phyloP scores from a whole-genome alignment of 1,140 invertebrate genomes.

The Ctenoplectra terminalis region DNA sequence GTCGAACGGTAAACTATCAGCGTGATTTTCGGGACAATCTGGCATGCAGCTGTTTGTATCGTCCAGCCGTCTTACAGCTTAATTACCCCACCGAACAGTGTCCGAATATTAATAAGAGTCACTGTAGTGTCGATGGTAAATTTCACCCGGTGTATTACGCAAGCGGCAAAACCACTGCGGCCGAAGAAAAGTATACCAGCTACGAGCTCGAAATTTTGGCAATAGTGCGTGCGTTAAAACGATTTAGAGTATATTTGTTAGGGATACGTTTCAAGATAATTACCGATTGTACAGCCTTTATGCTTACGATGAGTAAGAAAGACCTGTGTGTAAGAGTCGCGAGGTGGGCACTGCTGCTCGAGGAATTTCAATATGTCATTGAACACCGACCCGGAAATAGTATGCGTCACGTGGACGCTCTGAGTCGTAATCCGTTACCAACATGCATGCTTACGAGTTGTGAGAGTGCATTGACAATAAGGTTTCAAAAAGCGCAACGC shows the following conservation, averaged over 20 bases:
- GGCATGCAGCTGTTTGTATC: too few species aligned
- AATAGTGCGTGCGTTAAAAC: not conserved
- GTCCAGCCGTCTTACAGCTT: too few species aligned
- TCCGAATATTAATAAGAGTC: too few species aligned
- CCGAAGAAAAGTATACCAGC: not conserved
- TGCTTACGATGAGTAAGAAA: not conserved
- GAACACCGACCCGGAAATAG: not conserved
- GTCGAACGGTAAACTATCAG: too few species aligned
- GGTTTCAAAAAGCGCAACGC: not conserved
- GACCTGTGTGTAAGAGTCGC: not conserved
- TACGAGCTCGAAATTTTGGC: not conserved
- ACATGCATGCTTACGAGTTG: not conserved
- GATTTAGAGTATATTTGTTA: not conserved
- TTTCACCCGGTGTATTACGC: too few species aligned
- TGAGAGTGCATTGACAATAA: not conserved
- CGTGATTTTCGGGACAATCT: too few species aligned
- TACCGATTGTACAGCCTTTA: not conserved
- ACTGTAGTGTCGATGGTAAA: too few species aligned
- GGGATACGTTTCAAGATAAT: constrained; percentile 1
- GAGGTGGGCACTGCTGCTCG: not conserved
- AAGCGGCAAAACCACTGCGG: not conserved
- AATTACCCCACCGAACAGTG: too few species aligned
- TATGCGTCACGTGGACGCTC: not conserved
- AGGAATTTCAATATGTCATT: not conserved
- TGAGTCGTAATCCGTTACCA: not conserved